These are phyloP conservation scores for Gobionotothen gibberifrons DNA, from an alignment of 2,797 vertebrate species.

Conservation along the genomic window DNA sequence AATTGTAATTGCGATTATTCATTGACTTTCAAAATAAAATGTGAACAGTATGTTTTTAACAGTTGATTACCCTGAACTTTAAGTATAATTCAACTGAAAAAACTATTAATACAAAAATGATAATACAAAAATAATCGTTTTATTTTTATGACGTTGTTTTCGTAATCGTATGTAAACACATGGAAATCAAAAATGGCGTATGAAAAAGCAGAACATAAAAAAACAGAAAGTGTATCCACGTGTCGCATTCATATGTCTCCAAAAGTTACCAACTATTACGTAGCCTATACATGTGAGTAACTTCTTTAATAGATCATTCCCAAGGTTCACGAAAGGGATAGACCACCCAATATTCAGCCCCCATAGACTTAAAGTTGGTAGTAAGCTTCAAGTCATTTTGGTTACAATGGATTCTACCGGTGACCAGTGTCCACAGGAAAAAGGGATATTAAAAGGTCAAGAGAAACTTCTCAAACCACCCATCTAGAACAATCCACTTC, in stretches of 20 bases:
- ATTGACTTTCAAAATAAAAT: too few species aligned
- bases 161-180: conserved; percentile 1
- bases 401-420: neutral
- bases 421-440: neutral
- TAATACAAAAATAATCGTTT: too few species aligned
- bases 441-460: neutral
- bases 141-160: too few species aligned
- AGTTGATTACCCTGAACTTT: too few species aligned
- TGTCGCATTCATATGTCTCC: too few species aligned
- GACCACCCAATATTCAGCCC: neutral
- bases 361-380: neutral
- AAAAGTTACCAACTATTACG: neutral
- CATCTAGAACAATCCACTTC: conserved; percentile 16
- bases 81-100: too few species aligned
- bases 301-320: neutral
- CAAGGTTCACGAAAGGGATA: neutral
- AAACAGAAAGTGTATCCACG: neutral
- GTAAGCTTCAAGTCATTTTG: neutral
- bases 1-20: too few species aligned
- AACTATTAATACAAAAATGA: too few species aligned
- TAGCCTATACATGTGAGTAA: neutral
- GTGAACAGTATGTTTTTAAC: too few species aligned
- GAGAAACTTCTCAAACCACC: conserved; percentile 21
- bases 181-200: neutral
- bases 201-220: neutral